Conservation (phyloP, 2,888 invertebrate genomes). For the Teleiodes luculella region DNA sequence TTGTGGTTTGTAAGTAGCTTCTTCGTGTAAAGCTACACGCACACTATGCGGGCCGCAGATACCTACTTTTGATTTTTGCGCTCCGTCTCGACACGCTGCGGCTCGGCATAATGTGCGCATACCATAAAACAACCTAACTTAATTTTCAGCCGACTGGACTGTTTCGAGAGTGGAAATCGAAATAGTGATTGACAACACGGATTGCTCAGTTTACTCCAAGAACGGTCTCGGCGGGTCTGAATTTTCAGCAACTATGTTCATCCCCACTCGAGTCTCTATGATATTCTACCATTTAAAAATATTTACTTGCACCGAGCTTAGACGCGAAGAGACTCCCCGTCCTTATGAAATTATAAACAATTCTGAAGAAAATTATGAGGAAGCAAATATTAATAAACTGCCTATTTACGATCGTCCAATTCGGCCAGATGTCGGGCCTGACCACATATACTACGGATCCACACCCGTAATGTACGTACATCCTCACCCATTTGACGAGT, state of each 20-base stretch:
- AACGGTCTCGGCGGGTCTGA: conserved; percentile 44
- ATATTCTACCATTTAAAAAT: conserved; percentile 48
- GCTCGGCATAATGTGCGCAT: too few species aligned
- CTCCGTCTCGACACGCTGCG: too few species aligned
- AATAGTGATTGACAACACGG: conserved; percentile 55
- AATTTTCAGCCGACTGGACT: conserved; percentile 15
- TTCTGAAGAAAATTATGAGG: background rate
- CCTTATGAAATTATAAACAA: background rate
- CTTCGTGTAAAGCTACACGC: too few species aligned
- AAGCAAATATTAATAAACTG: background rate
- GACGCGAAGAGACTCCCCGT: background rate
- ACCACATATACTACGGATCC: background rate
- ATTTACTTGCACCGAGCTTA: conserved; percentile 39
- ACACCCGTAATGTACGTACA: background rate
- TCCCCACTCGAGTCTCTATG: conserved; percentile 44
- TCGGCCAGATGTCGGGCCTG: background rate
- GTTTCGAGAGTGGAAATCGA: conserved; percentile 54
- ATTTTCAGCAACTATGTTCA: conserved; percentile 48
- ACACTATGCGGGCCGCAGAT: too few species aligned
- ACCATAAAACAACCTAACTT: too few species aligned
- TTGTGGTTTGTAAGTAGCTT: too few species aligned
- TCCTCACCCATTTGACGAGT: background rate
- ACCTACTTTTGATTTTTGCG: too few species aligned
- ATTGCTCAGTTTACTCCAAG: conserved; percentile 46
- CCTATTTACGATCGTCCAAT: background rate